Conservation (phyloP, 2,888 invertebrate species). For the Molorchus minor region DNA sequence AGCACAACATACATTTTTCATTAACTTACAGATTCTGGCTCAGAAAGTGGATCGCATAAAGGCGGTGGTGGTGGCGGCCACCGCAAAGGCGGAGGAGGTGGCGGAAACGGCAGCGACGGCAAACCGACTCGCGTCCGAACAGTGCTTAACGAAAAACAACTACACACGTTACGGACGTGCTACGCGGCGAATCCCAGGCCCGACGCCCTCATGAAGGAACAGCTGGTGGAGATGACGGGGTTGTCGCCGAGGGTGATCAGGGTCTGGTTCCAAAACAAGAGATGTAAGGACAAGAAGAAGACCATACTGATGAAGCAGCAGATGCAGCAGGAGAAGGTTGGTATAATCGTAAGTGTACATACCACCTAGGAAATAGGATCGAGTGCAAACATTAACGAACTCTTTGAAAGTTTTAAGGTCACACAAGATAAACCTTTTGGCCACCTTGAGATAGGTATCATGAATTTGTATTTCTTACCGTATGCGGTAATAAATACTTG, state of each 20-base stretch:
- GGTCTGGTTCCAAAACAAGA: slow-evolving; percentile 99
- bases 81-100: slow-evolving; percentile 62
- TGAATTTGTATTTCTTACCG: too few relatives aligned
- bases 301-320: slow-evolving; percentile 97
- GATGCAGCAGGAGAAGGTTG: slow-evolving; percentile 97
- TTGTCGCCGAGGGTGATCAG: slow-evolving; percentile 97
- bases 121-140: slow-evolving; percentile 99
- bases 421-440: too few relatives aligned
- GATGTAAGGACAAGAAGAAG: slow-evolving; percentile 98
- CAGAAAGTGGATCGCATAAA: slow-evolving; percentile 90
- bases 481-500: too few relatives aligned
- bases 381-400: too few relatives aligned
- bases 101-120: slow-evolving; percentile 76
- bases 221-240: slow-evolving; percentile 98
- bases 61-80: slow-evolving; percentile 69
- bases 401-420: too few relatives aligned
- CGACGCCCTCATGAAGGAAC: slow-evolving; percentile 99
- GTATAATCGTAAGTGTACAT: slow-evolving; percentile 29
- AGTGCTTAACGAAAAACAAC: slow-evolving; percentile 97
- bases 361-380: too few relatives aligned
- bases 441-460: too few relatives aligned
- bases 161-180: slow-evolving; percentile 96
- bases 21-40: slow-evolving; percentile 82
- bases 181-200: slow-evolving; percentile 98
- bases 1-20: too few relatives aligned